Conservation (phyloP, 2,888 invertebrate species). For the Lithophane semibrunnea region DNA sequence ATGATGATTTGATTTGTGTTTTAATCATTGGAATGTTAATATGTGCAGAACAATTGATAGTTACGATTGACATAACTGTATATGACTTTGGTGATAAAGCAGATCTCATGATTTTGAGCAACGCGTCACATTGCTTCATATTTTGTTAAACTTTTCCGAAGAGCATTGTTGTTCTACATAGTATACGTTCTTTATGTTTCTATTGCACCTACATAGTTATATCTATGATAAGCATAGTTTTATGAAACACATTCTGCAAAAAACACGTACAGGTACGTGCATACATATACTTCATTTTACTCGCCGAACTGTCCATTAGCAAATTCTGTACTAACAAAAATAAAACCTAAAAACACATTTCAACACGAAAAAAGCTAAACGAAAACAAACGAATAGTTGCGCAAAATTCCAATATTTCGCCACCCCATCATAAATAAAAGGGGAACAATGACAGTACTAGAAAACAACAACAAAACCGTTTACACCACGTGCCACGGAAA, state of each 20-base stretch:
- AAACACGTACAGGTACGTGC: background rate
- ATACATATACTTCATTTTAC: slow-evolving; percentile 1
- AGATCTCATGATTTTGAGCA: background rate
- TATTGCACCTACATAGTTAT: background rate
- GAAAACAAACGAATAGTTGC: slow-evolving; percentile 37
- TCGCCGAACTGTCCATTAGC: slow-evolving; percentile 43
- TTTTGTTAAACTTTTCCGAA: background rate
- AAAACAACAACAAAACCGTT: slow-evolving; percentile 69
- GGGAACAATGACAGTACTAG: slow-evolving; percentile 60
- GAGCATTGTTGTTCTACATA: background rate
- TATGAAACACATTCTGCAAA: background rate
- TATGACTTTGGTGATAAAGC: background rate
- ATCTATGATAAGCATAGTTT: no score
- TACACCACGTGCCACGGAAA: slow-evolving; percentile 72
- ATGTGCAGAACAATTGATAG: background rate
- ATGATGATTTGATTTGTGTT: background rate
- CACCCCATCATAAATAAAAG: slow-evolving; percentile 65
- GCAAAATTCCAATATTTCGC: slow-evolving; percentile 63
- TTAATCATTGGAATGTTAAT: background rate
- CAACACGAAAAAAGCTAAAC: slow-evolving; percentile 31
- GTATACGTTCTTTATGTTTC: no score
- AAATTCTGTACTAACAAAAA: slow-evolving; percentile 20
- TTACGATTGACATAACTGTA: background rate
- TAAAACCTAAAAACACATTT: slow-evolving; percentile 28
- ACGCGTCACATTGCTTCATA: no score